Evolutionary conservation across 30 jellyfish, hydroid and myxozoan genomes (phyloP).

Genomic region (Nemopilema nomurai): DNA sequence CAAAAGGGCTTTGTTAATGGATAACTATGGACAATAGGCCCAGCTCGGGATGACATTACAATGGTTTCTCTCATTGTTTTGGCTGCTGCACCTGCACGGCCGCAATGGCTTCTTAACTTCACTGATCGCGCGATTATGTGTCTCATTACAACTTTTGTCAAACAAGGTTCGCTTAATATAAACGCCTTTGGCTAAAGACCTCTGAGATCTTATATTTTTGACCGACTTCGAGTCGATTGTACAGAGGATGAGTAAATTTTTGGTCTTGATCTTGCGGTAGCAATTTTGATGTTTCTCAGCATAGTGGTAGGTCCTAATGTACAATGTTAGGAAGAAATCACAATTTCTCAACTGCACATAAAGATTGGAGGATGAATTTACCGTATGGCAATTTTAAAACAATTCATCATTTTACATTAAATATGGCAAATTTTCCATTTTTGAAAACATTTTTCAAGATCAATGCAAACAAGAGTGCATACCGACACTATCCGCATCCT

Average conservation of each 20-base stretch:
- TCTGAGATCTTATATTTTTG: not conserved
- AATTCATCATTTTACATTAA: too few species aligned
- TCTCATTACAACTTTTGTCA: not conserved
- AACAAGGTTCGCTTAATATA: not conserved
- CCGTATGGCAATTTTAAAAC: too few species aligned
- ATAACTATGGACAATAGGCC: constrained; percentile 12
- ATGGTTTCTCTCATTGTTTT: constrained; percentile 37
- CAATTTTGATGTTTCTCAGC: not conserved
- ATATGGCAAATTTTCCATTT: too few species aligned
- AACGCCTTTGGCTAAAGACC: not conserved
- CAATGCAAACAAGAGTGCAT: too few species aligned
- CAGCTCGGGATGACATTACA: constrained; percentile 33
- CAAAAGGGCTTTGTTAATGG: constrained; percentile 44
- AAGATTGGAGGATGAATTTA: too few species aligned
- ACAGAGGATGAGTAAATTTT: not conserved
- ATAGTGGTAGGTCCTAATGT: not conserved
- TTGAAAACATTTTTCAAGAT: too few species aligned
- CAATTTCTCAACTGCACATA: too few species aligned
- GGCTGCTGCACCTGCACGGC: constrained; percentile 57
- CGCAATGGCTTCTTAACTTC: constrained; percentile 55
- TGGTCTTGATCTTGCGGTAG: not conserved
- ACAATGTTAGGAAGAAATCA: too few species aligned
- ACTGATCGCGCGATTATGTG: constrained; percentile 21
- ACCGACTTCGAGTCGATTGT: not conserved
- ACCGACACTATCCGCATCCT: too few species aligned